A percentile compares a stretch with the other conserved stretches of the same genome.
phyloP scores from a whole-genome alignment of 2,888 invertebrate species.

The Chrysomela aeneicollis region DNA sequence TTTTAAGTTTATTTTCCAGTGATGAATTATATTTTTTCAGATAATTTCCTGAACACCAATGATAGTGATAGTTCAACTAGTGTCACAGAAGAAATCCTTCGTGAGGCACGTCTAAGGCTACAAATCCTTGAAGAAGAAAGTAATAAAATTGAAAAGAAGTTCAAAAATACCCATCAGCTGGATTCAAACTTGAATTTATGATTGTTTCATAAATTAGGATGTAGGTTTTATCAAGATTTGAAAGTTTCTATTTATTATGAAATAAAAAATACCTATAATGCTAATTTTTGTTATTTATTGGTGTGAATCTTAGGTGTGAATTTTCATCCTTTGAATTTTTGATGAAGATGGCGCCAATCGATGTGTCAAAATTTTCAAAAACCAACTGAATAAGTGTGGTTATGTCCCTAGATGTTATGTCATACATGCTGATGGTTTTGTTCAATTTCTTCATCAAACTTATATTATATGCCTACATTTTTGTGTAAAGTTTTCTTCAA shows the following conservation, averaged over 20 bases:
- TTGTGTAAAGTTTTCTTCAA: no score
- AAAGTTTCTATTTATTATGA: neutral
- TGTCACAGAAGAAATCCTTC: constrained; percentile 61
- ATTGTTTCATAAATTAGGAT: neutral
- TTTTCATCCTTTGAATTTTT: no score
- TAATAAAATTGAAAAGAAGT: constrained; percentile 66
- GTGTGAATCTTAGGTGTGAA: no score
- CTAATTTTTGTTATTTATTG: no score
- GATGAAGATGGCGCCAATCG: no score
- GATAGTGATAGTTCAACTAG: constrained; percentile 54
- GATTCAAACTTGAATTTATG: constrained; percentile 2
- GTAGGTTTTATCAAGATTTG: neutral
- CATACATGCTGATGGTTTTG: no score
- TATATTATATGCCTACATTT: no score
- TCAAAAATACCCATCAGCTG: constrained; percentile 42
- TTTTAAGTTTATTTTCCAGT: neutral
- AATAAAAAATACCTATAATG: neutral
- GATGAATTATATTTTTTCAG: constrained; percentile 13
- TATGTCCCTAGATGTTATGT: no score
- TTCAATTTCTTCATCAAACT: no score
- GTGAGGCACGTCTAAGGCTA: constrained; percentile 65
- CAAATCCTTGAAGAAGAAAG: constrained; percentile 68
- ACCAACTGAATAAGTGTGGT: no score
- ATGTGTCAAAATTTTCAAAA: no score
- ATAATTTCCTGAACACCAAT: constrained; percentile 9